A percentile compares a stretch with the other conserved stretches of the same genome.
phyloP scores from a whole-genome alignment of 30 jellyfish, hydroid and myxozoan species.

The Calvadosia cruxmelitensis region DNA sequence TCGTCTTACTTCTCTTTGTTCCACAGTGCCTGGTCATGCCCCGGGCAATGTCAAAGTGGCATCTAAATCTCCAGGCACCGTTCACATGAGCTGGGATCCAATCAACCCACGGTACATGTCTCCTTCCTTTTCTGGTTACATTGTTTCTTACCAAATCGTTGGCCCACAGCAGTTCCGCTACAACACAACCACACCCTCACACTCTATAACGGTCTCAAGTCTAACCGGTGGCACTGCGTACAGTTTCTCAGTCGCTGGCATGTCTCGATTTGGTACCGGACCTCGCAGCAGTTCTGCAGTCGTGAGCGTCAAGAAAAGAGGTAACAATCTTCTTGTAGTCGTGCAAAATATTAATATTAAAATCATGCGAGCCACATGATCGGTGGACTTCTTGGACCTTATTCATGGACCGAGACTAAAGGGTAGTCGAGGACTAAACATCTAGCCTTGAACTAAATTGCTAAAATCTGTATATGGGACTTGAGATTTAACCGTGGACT shows the following conservation, averaged over 20 bases:
- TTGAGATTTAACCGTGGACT: no score
- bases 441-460: no score
- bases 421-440: no score
- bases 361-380: no score
- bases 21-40: slow-evolving; percentile 18
- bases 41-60: neutral
- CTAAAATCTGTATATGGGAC: no score
- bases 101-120: slow-evolving; percentile 4
- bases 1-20: no score
- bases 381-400: no score
- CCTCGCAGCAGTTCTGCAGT: neutral
- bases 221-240: neutral
- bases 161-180: neutral
- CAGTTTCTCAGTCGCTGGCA: slow-evolving; percentile 9
- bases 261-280: slow-evolving; percentile 1
- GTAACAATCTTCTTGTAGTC: no score
- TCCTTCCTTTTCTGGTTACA: neutral
- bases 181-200: neutral
- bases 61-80: neutral
- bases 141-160: slow-evolving; percentile 4
- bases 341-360: no score
- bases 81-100: slow-evolving; percentile 1
- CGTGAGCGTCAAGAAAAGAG: slow-evolving; percentile 3
- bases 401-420: no score
- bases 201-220: neutral